Evolutionary conservation across 2,113 vertebrate genomes (phyloP), one percentile per base, ranked within the genome.

Genomic region (Lophius piscatorius): DNA sequence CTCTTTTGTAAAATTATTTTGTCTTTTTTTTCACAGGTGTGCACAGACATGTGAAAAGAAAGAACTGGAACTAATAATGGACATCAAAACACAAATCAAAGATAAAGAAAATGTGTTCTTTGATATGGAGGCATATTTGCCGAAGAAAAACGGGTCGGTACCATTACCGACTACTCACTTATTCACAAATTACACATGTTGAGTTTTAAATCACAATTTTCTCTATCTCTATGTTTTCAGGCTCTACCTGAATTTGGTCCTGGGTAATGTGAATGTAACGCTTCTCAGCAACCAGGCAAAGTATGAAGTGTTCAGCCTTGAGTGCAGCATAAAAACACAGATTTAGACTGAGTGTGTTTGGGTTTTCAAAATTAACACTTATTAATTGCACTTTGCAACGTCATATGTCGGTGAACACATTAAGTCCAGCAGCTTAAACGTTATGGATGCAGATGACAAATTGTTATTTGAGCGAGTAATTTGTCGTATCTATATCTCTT

Each of bases 251-350:
- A 98, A 93, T 72, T 83, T 99, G 78, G 97, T 99, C 57, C 91
- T 99, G 26, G 97, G 97, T 58, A 98, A 97, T 0, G 96, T 99
- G 81, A 97, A 97, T 9, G 97, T 99, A 31, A 99, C 96, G 2
- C 95, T 99, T 20, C 94, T 99, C 82, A 99, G 93, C 87, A 97
- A 97, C 73, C 96, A 98, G 80, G 94, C 97, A 62, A 99, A 99
- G 96, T 98, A 85, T 87, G 62, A 44, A 29, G 0, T 5, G 4
- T 22, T 41, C 11, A 29, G 12, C n/a, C 20, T 21, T 3, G 0
- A 36, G 20, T 28, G 20, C 2, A 3, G 2, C 0, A 20, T 42
- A 21, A 61, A 51, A 12, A 24, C 2, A 34, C 9, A 2, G 12
- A 2, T 41, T 39, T 6, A 7, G 2, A 7, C 2, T 34, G 1